Percentiles rank a stretch among this genome's conserved stretches.
Conservation (phyloP, 1,140 invertebrate species). For the Pemphigus obesinymphae region DNA sequence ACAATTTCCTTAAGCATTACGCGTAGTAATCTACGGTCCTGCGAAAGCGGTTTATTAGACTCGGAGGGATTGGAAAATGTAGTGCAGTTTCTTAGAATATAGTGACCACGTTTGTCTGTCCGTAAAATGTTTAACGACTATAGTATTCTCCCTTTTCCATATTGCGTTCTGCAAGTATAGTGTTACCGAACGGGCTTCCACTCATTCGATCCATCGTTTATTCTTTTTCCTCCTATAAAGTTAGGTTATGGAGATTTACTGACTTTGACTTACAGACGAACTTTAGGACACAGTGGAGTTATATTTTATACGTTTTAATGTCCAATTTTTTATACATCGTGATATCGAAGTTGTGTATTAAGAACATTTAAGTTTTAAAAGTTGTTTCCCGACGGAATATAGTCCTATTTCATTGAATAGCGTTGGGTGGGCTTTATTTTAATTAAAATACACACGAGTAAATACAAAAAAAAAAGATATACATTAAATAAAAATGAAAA, state of each 20-base stretch:
- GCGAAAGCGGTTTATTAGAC: conserved; percentile 1
- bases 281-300: not conserved
- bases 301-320: not conserved
- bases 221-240: not conserved
- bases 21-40: not conserved
- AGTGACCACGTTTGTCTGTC: conserved; percentile 3
- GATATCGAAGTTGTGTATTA: not conserved
- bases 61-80: conserved; percentile 4
- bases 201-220: not conserved
- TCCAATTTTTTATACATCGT: not conserved
- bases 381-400: too few species aligned
- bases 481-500: too few species aligned
- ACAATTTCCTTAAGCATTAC: not conserved
- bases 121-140: conserved; percentile 11
- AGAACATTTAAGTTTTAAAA: too few species aligned
- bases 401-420: too few species aligned
- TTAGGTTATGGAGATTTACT: not conserved
- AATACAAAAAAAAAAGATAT: too few species aligned
- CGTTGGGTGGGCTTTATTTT: too few species aligned
- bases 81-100: not conserved
- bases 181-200: not conserved
- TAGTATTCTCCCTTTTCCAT: not conserved
- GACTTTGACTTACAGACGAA: not conserved
- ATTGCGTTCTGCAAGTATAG: not conserved
- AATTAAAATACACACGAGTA: too few species aligned